Conservation (phyloP, 2,888 invertebrate species). For the Nomada flava region DNA sequence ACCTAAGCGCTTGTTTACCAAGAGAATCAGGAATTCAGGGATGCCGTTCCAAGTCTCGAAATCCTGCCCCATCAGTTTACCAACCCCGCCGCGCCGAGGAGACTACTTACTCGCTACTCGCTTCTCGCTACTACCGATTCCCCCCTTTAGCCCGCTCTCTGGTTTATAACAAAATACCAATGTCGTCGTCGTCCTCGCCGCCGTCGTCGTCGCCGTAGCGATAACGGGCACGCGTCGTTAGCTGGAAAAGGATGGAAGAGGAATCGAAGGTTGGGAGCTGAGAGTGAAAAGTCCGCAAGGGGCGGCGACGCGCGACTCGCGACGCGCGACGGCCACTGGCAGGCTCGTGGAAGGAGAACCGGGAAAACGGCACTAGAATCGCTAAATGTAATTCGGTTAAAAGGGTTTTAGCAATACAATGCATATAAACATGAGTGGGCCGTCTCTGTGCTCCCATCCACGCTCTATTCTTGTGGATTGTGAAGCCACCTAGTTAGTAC, state of each 20-base stretch:
- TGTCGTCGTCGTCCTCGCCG: slow-evolving; percentile 6
- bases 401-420: slow-evolving; percentile 84
- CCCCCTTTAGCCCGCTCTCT: slow-evolving; percentile 13
- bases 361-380: slow-evolving; percentile 79
- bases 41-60: slow-evolving; percentile 78
- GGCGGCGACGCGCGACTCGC: not conserved
- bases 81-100: slow-evolving; percentile 43
- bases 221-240: slow-evolving; percentile 31
- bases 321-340: slow-evolving; percentile 18
- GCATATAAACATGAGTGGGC: slow-evolving; percentile 83
- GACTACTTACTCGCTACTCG: not conserved
- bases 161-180: slow-evolving; percentile 9
- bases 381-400: slow-evolving; percentile 84
- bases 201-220: not conserved
- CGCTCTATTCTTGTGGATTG: slow-evolving; percentile 63
- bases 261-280: slow-evolving; percentile 38
- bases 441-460: slow-evolving; percentile 71
- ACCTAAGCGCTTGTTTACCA: slow-evolving; percentile 83
- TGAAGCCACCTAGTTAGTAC: slow-evolving; percentile 51
- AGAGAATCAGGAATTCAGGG: slow-evolving; percentile 83
- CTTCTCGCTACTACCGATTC: slow-evolving; percentile 26
- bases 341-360: slow-evolving; percentile 33
- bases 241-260: slow-evolving; percentile 29
- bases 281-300: slow-evolving; percentile 39
- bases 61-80: slow-evolving; percentile 74